phyloP scores from a whole-genome alignment of 2,888 invertebrate genomes.

The Melipona beecheii region DNA sequence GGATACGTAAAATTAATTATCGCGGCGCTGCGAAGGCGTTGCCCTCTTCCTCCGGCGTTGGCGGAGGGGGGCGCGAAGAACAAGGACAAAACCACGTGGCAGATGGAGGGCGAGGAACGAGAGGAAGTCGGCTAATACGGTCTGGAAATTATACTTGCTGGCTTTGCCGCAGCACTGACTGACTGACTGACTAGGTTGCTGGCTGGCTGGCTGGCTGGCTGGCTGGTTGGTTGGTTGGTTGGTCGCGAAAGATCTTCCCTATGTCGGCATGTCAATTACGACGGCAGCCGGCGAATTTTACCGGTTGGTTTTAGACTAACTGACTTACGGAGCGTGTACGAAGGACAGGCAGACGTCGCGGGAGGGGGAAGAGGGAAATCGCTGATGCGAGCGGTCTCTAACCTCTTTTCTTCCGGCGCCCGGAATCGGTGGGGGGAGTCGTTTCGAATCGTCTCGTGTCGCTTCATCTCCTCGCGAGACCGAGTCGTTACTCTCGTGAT shows the following conservation, averaged over 20 bases:
- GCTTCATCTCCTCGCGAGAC: background rate
- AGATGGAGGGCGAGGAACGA: conserved; percentile 10
- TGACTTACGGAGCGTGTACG: conserved; percentile 74
- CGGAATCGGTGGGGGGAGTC: background rate
- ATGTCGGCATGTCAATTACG: conserved; percentile 70
- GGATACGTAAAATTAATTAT: conserved; percentile 82
- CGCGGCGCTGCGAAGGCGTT: conserved; percentile 69
- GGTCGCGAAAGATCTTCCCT: conserved; percentile 45
- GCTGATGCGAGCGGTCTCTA: conserved; percentile 43
- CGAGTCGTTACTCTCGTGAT: background rate
- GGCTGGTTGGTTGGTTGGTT: too few relatives aligned
- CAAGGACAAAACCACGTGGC: conserved; percentile 25
- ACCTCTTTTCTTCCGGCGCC: conserved; percentile 26
- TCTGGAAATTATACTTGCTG: conserved; percentile 78
- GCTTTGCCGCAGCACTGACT: conserved; percentile 45
- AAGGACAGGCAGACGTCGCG: conserved; percentile 59
- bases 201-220: background rate
- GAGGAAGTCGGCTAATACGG: background rate
- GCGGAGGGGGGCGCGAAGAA: conserved; percentile 33
- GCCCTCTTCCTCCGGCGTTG: conserved; percentile 37
- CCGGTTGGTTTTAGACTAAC: conserved; percentile 79
- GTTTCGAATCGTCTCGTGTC: conserved; percentile 36
- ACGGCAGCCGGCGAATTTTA: conserved; percentile 72
- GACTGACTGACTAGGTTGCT: conserved; percentile 63
- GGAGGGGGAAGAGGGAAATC: conserved; percentile 44